Evolutionary conservation across 2,797 vertebrate genomes (phyloP), one percentile per base, ranked within the genome.

Genomic region (Thalassophryne amazonica): DNA sequence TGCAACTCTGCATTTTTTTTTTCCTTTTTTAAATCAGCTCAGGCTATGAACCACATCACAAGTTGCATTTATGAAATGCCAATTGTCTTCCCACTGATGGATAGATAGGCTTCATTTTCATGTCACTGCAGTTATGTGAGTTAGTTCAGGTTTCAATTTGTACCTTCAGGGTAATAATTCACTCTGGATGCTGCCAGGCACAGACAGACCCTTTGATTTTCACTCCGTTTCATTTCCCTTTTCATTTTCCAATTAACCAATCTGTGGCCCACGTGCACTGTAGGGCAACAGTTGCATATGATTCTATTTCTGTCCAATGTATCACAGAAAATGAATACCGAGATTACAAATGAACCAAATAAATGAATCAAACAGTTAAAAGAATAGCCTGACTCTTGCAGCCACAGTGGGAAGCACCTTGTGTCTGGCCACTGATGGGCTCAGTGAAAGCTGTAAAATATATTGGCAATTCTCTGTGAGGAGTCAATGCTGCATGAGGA

Each of bases 181-280:
- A 75, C 77, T 75, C 73, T 80, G 75, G 72, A 25, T 18, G 54
- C 64, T 74, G 72, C 74, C 56, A 50, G 55, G 17, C 23, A 5
- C 48, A 51, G 65, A 68, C 58, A 38, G 46, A 76, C 69, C 45
- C 68, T 73, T 66, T 76, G 65, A 80, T 78, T 76, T 71, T 57
- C 55, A 37, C 48, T 55, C 31, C 0, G 25, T 73, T 76, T 73
- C 69, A 76, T 76, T 69, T 65, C 64, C 69, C 34, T 48, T 22
- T 47, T 76, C 50, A 35, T 56, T 68, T 76, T 70, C 60, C 62
- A 68, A 70, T 72, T 72, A 72, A 45, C 48, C 61, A 48, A 55
- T 53, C 60, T 8, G 4, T 43, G 34, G 33, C 75, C 51, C 70
- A 61, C 41, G 72, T 74, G 46, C 56, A 27, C 31, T 9, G 43